Conservation (phyloP, 2,888 invertebrate species). For the Torymus auratus region DNA sequence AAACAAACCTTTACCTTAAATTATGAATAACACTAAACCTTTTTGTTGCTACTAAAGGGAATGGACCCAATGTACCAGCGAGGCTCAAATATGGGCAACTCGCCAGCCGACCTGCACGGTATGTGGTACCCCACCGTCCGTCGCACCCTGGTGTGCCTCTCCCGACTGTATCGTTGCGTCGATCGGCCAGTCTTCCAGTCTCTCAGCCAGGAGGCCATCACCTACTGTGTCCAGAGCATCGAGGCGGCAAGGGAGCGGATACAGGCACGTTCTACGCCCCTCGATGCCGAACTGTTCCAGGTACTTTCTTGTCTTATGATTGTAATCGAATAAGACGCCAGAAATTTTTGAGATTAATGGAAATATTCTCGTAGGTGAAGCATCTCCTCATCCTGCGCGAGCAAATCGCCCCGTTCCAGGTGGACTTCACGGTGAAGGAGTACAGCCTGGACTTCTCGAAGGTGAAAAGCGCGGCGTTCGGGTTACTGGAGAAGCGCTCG, state of each 20-base stretch:
- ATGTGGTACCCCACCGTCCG: conserved; percentile 99
- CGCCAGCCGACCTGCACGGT: conserved; percentile 97
- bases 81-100: conserved; percentile 78
- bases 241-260: conserved; percentile 89
- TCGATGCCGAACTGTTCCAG: conserved; percentile 95
- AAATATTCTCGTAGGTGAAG: conserved; percentile 85
- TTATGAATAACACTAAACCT: too few species aligned
- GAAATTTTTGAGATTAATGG: too few species aligned
- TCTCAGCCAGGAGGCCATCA: conserved; percentile 95
- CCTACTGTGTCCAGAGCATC: conserved; percentile 94
- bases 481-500: conserved; percentile 85
- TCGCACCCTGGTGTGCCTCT: conserved; percentile 94
- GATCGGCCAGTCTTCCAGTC: conserved; percentile 98
- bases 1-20: too few species aligned
- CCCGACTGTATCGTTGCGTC: conserved; percentile 93
- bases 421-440: conserved; percentile 95
- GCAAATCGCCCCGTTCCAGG: conserved; percentile 98
- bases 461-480: conserved; percentile 90
- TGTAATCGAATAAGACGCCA: background rate
- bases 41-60: conserved; percentile 30
- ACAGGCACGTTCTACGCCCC: conserved; percentile 83
- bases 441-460: conserved; percentile 95
- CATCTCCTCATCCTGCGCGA: conserved; percentile 97
- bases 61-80: conserved; percentile 71
- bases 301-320: background rate